Evolutionary conservation across 2,797 vertebrate genomes (phyloP).

Genomic region (Serranus cabrilla): DNA sequence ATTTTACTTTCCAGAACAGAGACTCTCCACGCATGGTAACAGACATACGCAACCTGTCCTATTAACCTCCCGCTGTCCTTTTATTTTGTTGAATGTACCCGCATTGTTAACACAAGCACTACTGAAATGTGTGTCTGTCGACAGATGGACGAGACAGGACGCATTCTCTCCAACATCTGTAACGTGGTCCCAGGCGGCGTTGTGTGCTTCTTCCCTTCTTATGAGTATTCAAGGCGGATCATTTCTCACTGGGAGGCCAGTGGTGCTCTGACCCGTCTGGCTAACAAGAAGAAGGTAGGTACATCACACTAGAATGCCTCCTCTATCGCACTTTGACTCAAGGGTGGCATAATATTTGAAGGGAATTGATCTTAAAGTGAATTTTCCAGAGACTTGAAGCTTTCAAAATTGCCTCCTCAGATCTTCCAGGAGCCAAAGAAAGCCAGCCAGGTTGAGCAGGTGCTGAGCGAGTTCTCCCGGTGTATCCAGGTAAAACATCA

Average conservation of each 20-base stretch:
- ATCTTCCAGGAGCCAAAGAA: slow-evolving; percentile 97
- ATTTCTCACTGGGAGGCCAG: slow-evolving; percentile 91
- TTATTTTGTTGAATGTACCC: neutral
- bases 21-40: slow-evolving; percentile 92
- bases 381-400: neutral
- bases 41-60: neutral
- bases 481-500: slow-evolving; percentile 90
- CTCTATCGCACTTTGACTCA: neutral
- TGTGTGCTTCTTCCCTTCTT: slow-evolving; percentile 97
- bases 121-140: neutral
- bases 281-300: slow-evolving; percentile 96
- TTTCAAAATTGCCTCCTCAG: slow-evolving; percentile 70
- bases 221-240: slow-evolving; percentile 91
- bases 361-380: neutral
- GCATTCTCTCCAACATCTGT: slow-evolving; percentile 93
- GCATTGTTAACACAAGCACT: neutral
- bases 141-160: slow-evolving; percentile 95
- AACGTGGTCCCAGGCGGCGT: slow-evolving; percentile 93
- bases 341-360: neutral
- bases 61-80: neutral
- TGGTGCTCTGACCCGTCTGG: slow-evolving; percentile 87
- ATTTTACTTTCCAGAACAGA: slow-evolving; percentile 95
- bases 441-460: slow-evolving; percentile 93
- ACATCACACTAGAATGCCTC: neutral
- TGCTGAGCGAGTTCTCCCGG: slow-evolving; percentile 91